Evolutionary conservation across 2,888 invertebrate genomes (phyloP).

Genomic region (Alentia gelatinosa): DNA sequence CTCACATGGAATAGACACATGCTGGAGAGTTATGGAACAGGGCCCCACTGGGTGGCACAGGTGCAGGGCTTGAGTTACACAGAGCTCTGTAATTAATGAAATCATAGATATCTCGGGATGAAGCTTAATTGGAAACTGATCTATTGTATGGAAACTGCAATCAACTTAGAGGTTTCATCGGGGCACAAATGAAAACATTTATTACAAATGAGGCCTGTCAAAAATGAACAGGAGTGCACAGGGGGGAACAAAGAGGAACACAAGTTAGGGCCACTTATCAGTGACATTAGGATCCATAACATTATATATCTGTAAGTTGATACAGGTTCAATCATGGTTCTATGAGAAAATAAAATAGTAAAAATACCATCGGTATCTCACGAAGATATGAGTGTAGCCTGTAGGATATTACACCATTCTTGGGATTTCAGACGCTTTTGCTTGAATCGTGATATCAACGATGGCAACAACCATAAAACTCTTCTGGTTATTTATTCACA

Average conservation of each 20-base stretch:
- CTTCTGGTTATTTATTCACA: too few species aligned
- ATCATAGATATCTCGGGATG: slow-evolving; percentile 18
- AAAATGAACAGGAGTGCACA: neutral
- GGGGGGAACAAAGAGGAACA: neutral
- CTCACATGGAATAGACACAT: neutral
- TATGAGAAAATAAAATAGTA: too few species aligned
- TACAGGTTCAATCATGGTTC: too few species aligned
- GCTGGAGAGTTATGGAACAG: neutral
- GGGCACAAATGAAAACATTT: neutral
- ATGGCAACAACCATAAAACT: too few species aligned
- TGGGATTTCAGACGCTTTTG: too few species aligned
- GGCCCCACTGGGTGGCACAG: neutral
- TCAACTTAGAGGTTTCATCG: neutral
- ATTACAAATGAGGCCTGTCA: neutral
- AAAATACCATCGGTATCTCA: too few species aligned
- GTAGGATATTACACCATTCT: too few species aligned
- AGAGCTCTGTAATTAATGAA: slow-evolving; percentile 23
- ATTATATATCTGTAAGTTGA: too few species aligned
- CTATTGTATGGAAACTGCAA: neutral
- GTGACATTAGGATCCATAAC: too few species aligned
- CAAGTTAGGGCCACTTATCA: too few species aligned
- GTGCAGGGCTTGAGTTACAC: neutral
- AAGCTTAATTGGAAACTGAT: neutral
- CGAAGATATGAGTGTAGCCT: too few species aligned
- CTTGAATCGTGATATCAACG: too few species aligned